Percentiles rank a stretch among this genome's conserved stretches.
Conservation (phyloP, 2,797 vertebrate genomes). For the Poeciliopsis infans region DNA sequence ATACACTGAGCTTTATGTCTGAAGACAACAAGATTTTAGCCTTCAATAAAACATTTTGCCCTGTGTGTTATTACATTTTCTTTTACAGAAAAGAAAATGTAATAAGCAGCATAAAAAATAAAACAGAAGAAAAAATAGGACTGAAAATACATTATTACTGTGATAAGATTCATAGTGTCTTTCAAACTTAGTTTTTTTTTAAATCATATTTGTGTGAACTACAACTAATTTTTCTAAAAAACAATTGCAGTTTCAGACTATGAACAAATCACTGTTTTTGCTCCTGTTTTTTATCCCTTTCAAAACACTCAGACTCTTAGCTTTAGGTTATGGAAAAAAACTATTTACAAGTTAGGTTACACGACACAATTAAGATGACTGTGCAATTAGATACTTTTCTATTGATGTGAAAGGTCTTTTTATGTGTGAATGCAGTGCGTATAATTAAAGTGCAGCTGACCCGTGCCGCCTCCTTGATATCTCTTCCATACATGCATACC, state of each 20-base stretch:
- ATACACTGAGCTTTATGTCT: neutral
- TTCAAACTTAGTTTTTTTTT: neutral
- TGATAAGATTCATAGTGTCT: neutral
- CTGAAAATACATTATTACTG: neutral
- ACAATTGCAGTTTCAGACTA: too few species aligned
- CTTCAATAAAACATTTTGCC: neutral
- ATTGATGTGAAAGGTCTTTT: neutral
- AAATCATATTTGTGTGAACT: neutral
- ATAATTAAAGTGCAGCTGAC: slow-evolving; percentile 38
- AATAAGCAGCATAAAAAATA: neutral
- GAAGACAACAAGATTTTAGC: neutral
- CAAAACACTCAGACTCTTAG: neutral
- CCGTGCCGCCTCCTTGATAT: slow-evolving; percentile 34
- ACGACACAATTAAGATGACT: neutral
- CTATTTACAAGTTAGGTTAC: neutral
- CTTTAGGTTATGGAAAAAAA: neutral
- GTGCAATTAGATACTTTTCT: neutral
- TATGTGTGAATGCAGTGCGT: slow-evolving; percentile 46
- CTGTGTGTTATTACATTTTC: neutral
- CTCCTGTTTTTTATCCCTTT: neutral
- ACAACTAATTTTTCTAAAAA: neutral
- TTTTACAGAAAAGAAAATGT: neutral
- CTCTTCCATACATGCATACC: slow-evolving; percentile 12
- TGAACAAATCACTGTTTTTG: neutral
- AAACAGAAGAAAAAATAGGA: neutral